A percentile compares a stretch with the other conserved stretches of the same genome.
Conservation (phyloP, 2,797 vertebrate genomes). For the Pipistrellus nathusii region DNA sequence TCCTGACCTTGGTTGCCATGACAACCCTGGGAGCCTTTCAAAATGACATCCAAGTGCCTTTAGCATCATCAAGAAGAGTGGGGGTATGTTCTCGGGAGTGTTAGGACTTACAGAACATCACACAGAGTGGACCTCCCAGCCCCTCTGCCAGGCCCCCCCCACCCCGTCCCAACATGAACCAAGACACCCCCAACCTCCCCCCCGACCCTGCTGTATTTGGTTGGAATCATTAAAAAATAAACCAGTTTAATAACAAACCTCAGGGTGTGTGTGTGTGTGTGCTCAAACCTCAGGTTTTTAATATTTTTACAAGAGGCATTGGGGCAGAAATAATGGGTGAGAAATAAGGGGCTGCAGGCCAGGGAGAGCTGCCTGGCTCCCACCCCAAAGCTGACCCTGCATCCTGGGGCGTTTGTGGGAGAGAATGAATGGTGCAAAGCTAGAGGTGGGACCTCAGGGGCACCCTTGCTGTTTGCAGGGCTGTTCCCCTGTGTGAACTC, state of each 20-base stretch:
- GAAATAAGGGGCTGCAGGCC: background rate
- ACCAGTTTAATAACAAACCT: constrained; percentile 62
- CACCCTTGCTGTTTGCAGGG: accelerated
- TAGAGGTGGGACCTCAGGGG: background rate
- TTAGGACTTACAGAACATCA: background rate
- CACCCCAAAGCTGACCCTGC: background rate
- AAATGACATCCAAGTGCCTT: constrained; percentile 79
- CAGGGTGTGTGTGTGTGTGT: background rate
- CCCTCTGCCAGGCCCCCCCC: background rate
- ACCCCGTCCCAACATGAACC: background rate
- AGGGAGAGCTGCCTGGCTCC: background rate
- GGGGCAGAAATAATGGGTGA: background rate
- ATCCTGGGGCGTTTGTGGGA: accelerated
- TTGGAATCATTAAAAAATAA: constrained; percentile 74
- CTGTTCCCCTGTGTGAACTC: background rate
- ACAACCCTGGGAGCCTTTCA: constrained; percentile 12
- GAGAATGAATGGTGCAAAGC: background rate
- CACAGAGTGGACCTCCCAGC: background rate
- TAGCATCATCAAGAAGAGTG: constrained; percentile 21
- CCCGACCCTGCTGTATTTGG: constrained; percentile 10
- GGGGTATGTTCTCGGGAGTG: background rate
- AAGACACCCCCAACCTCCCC: background rate
- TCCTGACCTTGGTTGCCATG: constrained; percentile 39
- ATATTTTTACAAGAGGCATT: background rate
- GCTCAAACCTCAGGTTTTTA: background rate